Evolutionary conservation across 2,888 invertebrate genomes (phyloP), one percentile per base, ranked within the genome.

Genomic region (Eulithis prunata): DNA sequence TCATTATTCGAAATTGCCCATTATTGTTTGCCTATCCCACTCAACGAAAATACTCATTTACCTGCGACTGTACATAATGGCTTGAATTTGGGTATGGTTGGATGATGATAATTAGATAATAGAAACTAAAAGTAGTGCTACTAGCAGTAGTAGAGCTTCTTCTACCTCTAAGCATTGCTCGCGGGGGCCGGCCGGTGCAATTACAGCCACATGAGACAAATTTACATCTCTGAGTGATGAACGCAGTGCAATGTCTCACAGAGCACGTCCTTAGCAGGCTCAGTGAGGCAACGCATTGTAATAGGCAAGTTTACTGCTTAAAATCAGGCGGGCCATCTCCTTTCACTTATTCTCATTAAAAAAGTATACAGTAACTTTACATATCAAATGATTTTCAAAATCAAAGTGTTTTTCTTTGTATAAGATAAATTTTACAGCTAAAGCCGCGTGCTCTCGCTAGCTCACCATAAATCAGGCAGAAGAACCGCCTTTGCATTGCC

Each of bases 11-110:
- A 78, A 83, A 79, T 89, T 85, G 85, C 80, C 88, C 84, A 89
- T 90, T 87, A 89, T 85, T 83, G 84, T 82, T 81, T 79, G 89
- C 85, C 89, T 78, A 84, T 83, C 88, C 87, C 86, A 84, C 79
- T 79, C 76, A 65, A 78, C 79, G 81, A 85, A 86, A 85, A 86
- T 82, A 80, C 80, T 82, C 78, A 83, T 85, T 85, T 86, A 84
- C 85, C 84, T 83, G 81, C 69, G 79, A 79, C 79, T 79, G 74
- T 75, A 68, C 73, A 72, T 72, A 66, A 70, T 73, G 70, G 59
- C 67, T 64, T 10, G 14, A 53, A 54, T 54, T 54, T 14, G 38
- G 54, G 11, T 11, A 54, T 49, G 14, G 11, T 49, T 47, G 21
- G 13, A 21, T 47, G 47, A 14, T 49, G 49, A 8, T 49, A 49